Percentiles rank a stretch among this genome's conserved stretches.
Conservation (phyloP, 2,888 invertebrate genomes). For the Eulithis testata region DNA sequence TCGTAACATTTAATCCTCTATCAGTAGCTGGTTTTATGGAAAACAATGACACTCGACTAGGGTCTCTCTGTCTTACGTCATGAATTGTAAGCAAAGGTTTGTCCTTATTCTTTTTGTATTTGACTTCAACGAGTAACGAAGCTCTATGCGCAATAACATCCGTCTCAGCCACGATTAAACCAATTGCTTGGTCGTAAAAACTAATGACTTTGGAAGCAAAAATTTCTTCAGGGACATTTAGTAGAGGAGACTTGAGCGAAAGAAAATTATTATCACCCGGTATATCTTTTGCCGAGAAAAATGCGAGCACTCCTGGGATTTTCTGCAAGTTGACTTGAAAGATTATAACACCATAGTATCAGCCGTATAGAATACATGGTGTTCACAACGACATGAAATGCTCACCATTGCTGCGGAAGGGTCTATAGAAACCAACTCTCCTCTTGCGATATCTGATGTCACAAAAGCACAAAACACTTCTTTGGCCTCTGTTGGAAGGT, state of each 20-base stretch:
- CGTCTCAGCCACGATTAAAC: slow-evolving; percentile 87
- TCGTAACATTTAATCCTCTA: slow-evolving; percentile 67
- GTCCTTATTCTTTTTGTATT: slow-evolving; percentile 73
- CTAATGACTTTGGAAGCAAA: slow-evolving; percentile 80
- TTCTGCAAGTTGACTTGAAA: slow-evolving; percentile 71
- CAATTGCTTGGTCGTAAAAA: slow-evolving; percentile 88
- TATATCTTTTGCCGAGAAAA: slow-evolving; percentile 87
- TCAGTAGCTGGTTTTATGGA: slow-evolving; percentile 58
- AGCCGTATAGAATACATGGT: not conserved
- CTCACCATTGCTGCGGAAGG: slow-evolving; percentile 86
- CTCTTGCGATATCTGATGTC: slow-evolving; percentile 77
- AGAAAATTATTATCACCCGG: slow-evolving; percentile 86
- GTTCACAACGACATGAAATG: not conserved
- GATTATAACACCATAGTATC: no score
- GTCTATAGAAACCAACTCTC: slow-evolving; percentile 85
- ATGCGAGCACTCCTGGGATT: slow-evolving; percentile 87
- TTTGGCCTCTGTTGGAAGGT: slow-evolving; percentile 70
- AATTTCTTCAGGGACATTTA: slow-evolving; percentile 69
- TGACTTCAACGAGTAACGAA: slow-evolving; percentile 83
- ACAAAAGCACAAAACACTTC: slow-evolving; percentile 89
- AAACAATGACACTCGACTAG: slow-evolving; percentile 54
- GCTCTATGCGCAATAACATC: slow-evolving; percentile 84
- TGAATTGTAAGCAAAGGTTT: slow-evolving; percentile 61
- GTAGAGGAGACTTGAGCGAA: slow-evolving; percentile 19
- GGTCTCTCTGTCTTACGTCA: slow-evolving; percentile 59